Percentiles rank a stretch among this genome's conserved stretches.
phyloP scores from a whole-genome alignment of 2,113 vertebrate genomes.

The Panthera uncia region DNA sequence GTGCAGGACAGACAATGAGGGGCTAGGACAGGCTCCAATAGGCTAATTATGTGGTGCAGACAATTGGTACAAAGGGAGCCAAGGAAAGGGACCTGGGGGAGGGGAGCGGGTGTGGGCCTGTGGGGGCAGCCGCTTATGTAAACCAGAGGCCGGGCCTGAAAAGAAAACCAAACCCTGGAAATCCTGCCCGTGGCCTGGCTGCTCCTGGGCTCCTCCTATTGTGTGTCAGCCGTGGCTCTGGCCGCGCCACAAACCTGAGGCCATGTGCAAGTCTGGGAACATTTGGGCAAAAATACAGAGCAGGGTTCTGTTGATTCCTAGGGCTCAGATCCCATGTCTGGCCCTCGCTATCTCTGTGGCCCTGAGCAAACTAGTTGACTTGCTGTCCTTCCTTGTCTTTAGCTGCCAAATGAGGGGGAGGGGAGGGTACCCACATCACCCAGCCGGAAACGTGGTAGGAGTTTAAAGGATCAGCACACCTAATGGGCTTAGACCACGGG shows the following conservation, averaged over 20 bases:
- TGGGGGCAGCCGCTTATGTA: not conserved
- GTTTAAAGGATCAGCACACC: not conserved
- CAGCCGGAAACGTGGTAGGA: not conserved
- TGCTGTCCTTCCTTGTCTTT: not conserved
- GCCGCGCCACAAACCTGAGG: no score
- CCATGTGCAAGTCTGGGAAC: not conserved
- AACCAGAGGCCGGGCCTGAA: not conserved
- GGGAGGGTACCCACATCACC: fast-evolving
- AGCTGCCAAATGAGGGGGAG: not conserved
- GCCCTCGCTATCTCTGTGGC: not conserved
- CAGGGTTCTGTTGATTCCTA: fast-evolving
- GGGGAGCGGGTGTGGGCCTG: not conserved
- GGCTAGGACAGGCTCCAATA: not conserved
- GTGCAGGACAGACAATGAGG: conserved; percentile 54
- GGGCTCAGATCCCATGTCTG: not conserved
- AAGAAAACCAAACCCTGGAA: not conserved
- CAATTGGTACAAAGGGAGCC: conserved; percentile 16
- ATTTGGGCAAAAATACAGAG: not conserved
- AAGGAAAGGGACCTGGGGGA: not conserved
- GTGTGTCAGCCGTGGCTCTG: fast-evolving
- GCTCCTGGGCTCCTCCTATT: not conserved
- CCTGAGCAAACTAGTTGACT: not conserved
- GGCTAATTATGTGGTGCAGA: conserved; percentile 47
- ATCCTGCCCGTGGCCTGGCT: not conserved
- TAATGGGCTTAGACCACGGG: not conserved